Conservation (phyloP, 2,888 invertebrate genomes). For the Cryptocheilus praepositus region DNA sequence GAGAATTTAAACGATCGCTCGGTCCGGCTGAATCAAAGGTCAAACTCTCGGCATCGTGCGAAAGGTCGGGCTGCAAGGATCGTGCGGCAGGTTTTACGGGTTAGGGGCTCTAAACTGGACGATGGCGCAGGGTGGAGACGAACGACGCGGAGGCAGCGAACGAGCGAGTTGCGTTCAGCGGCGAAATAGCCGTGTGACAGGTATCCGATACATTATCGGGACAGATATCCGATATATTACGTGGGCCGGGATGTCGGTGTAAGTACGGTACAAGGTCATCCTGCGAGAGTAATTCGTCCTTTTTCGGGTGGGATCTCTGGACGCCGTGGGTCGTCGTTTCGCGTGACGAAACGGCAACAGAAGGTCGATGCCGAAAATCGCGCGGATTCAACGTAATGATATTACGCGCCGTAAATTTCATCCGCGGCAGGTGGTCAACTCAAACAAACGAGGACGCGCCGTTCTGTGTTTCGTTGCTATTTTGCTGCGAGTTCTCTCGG, state of each 20-base stretch:
- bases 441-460: conserved; percentile 21
- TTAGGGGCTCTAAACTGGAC: too few relatives aligned
- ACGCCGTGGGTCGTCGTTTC: too few relatives aligned
- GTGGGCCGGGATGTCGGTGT: conserved; percentile 2
- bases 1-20: neutral
- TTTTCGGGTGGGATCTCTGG: too few relatives aligned
- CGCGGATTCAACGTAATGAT: conserved; percentile 41
- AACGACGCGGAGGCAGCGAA: too few relatives aligned
- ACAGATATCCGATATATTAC: conserved; percentile 27
- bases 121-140: too few relatives aligned
- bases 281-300: too few relatives aligned
- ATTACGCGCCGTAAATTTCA: conserved; percentile 48
- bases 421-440: conserved; percentile 23
- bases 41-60: too few relatives aligned
- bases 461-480: too few relatives aligned
- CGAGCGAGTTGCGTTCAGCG: neutral
- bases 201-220: conserved; percentile 32
- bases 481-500: too few relatives aligned
- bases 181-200: conserved; percentile 30
- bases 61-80: too few relatives aligned
- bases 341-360: neutral
- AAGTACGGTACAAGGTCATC: conserved; percentile 1
- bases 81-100: too few relatives aligned
- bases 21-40: too few relatives aligned
- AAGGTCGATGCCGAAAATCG: neutral